Percentiles rank a stretch among this genome's conserved stretches.
phyloP scores from a whole-genome alignment of 2,797 vertebrate genomes.

The Chaenodraco wilsoni region DNA sequence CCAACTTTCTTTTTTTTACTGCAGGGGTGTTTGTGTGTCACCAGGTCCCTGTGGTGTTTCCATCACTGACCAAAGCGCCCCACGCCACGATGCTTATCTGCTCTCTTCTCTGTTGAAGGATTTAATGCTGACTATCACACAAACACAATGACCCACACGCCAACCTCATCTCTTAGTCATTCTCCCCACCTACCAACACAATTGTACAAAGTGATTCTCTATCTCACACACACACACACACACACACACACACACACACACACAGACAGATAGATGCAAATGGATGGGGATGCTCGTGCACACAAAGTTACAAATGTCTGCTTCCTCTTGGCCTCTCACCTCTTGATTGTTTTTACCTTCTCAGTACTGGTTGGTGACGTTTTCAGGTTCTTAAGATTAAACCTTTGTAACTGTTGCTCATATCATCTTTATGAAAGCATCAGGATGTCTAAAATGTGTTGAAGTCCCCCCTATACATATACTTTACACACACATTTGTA shows the following conservation, averaged over 20 bases:
- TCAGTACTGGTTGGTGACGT: neutral
- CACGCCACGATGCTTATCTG: constrained; percentile 23
- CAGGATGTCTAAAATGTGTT: neutral
- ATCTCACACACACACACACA: neutral
- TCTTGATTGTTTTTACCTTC: constrained; percentile 8
- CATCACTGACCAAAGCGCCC: constrained; percentile 32
- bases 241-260: too few relatives aligned
- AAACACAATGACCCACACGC: constrained; percentile 23
- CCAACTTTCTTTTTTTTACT: neutral
- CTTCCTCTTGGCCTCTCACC: constrained; percentile 22
- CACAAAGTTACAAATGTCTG: constrained; percentile 9
- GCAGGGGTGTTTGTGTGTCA: constrained; percentile 10
- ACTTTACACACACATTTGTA: neutral
- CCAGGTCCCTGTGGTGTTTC: constrained; percentile 25
- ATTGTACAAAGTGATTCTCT: constrained; percentile 8
- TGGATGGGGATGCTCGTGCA: neutral
- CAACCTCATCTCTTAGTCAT: constrained; percentile 41
- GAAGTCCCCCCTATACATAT: neutral
- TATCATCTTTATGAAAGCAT: neutral
- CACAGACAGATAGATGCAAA: neutral
- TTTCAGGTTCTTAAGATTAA: neutral
- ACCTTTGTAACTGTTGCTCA: neutral
- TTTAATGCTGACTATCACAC: constrained; percentile 37
- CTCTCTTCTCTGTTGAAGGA: constrained; percentile 49
- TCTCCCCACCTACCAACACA: constrained; percentile 27